Evolutionary conservation across 2,888 invertebrate species (phyloP), one percentile per base, ranked within the genome.

Genomic region (Chesias legatella): DNA sequence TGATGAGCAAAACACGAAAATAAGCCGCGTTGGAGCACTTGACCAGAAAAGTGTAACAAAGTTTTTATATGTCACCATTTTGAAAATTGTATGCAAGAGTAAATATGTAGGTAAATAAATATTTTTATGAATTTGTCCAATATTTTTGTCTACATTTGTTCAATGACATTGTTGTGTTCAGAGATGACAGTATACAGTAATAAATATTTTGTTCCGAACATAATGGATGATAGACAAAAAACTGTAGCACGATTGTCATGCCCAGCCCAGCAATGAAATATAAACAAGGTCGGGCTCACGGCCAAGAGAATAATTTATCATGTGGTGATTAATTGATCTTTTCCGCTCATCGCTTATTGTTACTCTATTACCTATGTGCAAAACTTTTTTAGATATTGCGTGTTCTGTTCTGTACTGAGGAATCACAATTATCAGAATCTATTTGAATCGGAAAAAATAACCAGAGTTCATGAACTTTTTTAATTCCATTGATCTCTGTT

Each of bases 261-360:
- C 40, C 24, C 34, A n/a, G 22, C 7, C 26, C 37, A 40, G 45
- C 38, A 39, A 40, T 41, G 48, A 47, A 45, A 45, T 40, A 41
- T 35, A 41, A 22, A 24, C 46, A 43, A 49, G 53, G 53, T 44
- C 51, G 40, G 38, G 9, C 30, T 38, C 50, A 53, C 22, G 53
- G 53, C 43, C 56, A 50, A 44, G 49, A 48, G 39, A 35, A 43
- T 37, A 50, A 56, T 51, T 53, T 33, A 56, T 51, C 50, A 50
- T 53, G 32, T 26, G 37, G 37, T 51, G 53, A 51, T 53, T 53
- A 48, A 53, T 50, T 39, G 49, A 43, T 47, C 33, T 54, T 47
- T 48, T 49, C 51, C 42, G 54, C 43, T 51, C 43, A 46, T 45
- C 47, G 33, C 21, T 45, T 40, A 47, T 44, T 49, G 45, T 48